These are phyloP conservation scores for Myoxocephalus aenaeus DNA, from an alignment of 2,797 vertebrate genomes.

Conservation along the genomic window DNA sequence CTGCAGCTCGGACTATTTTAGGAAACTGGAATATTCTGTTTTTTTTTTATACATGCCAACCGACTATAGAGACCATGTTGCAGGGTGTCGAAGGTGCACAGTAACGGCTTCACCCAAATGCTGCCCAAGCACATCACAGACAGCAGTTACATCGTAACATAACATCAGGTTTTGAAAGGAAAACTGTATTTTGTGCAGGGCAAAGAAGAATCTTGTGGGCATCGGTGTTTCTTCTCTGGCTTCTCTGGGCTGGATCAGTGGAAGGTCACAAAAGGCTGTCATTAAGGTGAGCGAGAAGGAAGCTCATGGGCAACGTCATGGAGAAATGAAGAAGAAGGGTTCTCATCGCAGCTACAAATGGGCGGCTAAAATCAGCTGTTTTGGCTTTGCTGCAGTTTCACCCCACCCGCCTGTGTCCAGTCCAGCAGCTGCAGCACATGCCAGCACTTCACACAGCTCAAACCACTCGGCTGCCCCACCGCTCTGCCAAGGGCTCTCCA, in stretches of 20 bases:
- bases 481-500: slow-evolving; percentile 48
- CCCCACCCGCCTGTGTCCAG: background rate
- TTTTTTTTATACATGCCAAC: background rate
- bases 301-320: slow-evolving; percentile 2
- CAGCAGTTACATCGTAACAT: background rate
- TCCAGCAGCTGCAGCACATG: slow-evolving; percentile 54
- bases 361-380: background rate
- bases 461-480: slow-evolving; percentile 40
- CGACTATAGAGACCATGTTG: accelerated
- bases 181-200: slow-evolving; percentile 12
- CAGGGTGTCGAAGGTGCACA: background rate
- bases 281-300: slow-evolving; percentile 24
- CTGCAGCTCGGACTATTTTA: background rate
- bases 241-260: slow-evolving; percentile 3
- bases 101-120: background rate
- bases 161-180: background rate
- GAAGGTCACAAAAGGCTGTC: slow-evolving; percentile 30
- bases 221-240: slow-evolving; percentile 11
- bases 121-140: background rate
- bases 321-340: background rate
- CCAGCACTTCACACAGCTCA: slow-evolving; percentile 61
- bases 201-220: slow-evolving; percentile 13
- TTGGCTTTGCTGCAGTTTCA: background rate
- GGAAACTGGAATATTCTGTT: background rate
- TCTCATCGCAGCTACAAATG: background rate